Evolutionary conservation across 2,797 vertebrate genomes (phyloP).

Genomic region (Tenualosa ilisha): DNA sequence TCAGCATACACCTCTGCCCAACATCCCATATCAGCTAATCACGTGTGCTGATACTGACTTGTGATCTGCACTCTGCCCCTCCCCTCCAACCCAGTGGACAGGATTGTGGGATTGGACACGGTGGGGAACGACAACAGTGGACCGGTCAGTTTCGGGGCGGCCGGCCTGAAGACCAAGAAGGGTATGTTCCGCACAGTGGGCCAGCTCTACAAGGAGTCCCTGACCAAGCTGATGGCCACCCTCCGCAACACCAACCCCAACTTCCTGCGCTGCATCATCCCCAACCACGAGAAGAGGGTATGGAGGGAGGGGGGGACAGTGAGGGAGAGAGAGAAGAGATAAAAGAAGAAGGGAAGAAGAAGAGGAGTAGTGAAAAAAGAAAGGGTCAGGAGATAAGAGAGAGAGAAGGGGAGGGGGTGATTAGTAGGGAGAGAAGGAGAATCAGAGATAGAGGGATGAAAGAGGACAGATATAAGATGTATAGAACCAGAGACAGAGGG

Average conservation of each 20-base stretch:
- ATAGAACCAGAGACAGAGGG: not conserved
- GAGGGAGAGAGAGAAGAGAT: not conserved
- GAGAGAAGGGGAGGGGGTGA: not conserved
- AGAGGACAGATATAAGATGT: not conserved
- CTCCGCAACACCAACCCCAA: slow-evolving; percentile 92
- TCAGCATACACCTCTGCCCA: not conserved
- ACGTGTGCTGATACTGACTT: not conserved
- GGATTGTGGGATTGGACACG: slow-evolving; percentile 88
- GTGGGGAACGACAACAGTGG: slow-evolving; percentile 79
- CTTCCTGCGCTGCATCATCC: slow-evolving; percentile 91
- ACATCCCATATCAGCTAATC: not conserved
- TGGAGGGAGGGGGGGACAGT: slow-evolving; percentile 44
- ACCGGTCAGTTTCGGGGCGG: slow-evolving; percentile 75
- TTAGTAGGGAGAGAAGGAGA: not conserved
- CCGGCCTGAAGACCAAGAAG: slow-evolving; percentile 86
- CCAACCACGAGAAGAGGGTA: slow-evolving; percentile 91
- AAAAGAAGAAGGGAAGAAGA: not conserved
- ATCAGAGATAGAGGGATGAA: not conserved
- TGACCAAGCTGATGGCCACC: slow-evolving; percentile 90
- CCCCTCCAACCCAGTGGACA: slow-evolving; percentile 77
- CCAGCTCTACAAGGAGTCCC: slow-evolving; percentile 90
- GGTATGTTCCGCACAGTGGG: slow-evolving; percentile 94
- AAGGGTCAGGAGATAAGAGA: not conserved
- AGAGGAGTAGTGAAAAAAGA: not conserved
- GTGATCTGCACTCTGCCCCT: not conserved